Percentiles rank a stretch among this genome's conserved stretches.
These are phyloP conservation scores for Meteorus cinctellus DNA, from an alignment of 2,888 invertebrate genomes.

Conservation along the genomic window DNA sequence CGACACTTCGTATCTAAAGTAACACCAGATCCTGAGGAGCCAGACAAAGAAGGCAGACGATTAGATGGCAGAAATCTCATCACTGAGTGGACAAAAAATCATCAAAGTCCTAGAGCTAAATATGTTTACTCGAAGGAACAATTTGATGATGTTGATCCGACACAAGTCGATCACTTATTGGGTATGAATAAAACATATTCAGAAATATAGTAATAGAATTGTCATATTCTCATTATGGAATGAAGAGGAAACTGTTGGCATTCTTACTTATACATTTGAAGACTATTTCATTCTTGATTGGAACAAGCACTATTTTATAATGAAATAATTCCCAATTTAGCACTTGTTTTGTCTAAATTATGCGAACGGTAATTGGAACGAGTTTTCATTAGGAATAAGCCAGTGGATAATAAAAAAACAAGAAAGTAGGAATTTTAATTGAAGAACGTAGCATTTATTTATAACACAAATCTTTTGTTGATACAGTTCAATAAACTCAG, in stretches of 20 bases:
- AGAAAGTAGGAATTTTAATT: background rate
- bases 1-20: constrained; percentile 84
- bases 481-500: background rate
- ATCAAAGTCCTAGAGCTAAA: constrained; percentile 81
- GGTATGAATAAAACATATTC: constrained; percentile 74
- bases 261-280: too few species aligned
- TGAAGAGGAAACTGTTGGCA: too few species aligned
- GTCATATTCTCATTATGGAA: too few species aligned
- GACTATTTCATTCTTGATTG: too few species aligned
- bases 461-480: background rate
- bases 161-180: constrained; percentile 82
- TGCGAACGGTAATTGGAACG: too few species aligned
- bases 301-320: too few species aligned
- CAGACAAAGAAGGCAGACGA: constrained; percentile 82
- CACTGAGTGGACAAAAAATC: constrained; percentile 86
- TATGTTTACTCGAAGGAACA: constrained; percentile 85
- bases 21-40: constrained; percentile 81
- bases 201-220: too few species aligned
- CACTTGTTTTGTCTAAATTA: too few species aligned
- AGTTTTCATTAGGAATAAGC: background rate
- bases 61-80: constrained; percentile 86
- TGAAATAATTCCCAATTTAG: too few species aligned
- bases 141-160: constrained; percentile 81
- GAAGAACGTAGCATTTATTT: background rate
- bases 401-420: background rate